Conservation (phyloP, 1,140 invertebrate species). For the Drosophila melanica region DNA sequence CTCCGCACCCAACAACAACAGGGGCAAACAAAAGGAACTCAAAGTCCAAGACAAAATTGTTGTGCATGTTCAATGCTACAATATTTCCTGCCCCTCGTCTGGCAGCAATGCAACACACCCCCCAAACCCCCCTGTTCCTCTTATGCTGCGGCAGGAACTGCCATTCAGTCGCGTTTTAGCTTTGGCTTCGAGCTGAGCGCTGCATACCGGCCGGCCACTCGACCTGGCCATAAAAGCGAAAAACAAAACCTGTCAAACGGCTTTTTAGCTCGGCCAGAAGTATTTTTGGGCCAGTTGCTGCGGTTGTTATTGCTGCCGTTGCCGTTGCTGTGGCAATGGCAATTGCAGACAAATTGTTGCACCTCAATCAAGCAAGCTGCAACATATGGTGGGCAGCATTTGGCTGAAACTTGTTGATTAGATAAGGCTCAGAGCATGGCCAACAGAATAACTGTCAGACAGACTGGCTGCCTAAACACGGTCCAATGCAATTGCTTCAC, state of each 20-base stretch:
- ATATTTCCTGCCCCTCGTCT: conserved; percentile 35
- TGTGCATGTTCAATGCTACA: conserved; percentile 66
- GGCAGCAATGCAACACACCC: background rate
- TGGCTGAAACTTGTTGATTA: conserved; percentile 72
- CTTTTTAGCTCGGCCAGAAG: conserved; percentile 56
- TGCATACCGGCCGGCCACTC: conserved; percentile 59
- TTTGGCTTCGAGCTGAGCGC: conserved; percentile 9
- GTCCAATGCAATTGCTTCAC: conserved; percentile 1
- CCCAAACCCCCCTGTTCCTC: background rate
- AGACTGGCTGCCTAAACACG: background rate
- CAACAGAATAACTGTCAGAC: conserved; percentile 7
- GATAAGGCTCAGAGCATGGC: conserved; percentile 56
- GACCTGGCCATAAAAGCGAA: conserved; percentile 39
- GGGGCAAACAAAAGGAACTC: conserved; percentile 54
- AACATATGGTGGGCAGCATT: conserved; percentile 32
- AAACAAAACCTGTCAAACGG: conserved; percentile 59
- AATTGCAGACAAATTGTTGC: conserved; percentile 78
- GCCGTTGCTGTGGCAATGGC: conserved; percentile 45
- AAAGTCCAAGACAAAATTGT: conserved; percentile 72
- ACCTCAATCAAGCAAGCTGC: conserved; percentile 74
- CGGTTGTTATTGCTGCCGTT: conserved; percentile 21
- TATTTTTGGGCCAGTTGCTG: conserved; percentile 62
- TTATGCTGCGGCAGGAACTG: conserved; percentile 19
- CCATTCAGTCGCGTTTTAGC: conserved; percentile 24
- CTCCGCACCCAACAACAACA: background rate